Conservation (phyloP, 2,113 vertebrate species). For the Chamaea fasciata region DNA sequence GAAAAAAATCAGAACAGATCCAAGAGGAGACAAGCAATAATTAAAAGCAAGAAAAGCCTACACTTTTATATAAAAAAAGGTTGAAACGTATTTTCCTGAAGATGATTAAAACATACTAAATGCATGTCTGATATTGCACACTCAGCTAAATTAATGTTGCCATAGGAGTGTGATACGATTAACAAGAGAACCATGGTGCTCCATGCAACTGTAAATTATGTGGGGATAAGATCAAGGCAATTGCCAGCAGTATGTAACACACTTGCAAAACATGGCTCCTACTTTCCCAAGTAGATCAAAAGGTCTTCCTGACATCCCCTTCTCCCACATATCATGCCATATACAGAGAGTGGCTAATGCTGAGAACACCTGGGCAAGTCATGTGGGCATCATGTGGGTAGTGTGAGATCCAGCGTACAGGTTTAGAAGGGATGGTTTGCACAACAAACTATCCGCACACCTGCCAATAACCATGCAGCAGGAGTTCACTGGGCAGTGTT, state of each 20-base stretch:
- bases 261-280: neutral
- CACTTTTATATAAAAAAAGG: neutral
- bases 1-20: neutral
- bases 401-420: neutral
- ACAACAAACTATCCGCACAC: neutral
- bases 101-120: neutral
- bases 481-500: neutral
- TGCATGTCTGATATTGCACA: neutral
- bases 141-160: neutral
- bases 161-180: neutral
- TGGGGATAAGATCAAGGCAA: neutral
- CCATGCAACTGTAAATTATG: rapidly evolving
- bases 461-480: neutral
- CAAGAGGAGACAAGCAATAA: neutral
- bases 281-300: neutral
- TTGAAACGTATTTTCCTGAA: neutral
- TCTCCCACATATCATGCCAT: neutral
- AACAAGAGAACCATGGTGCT: neutral
- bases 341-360: neutral
- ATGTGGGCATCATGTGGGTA: neutral
- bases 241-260: neutral
- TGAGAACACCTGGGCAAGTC: neutral
- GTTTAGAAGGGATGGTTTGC: neutral
- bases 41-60: neutral
- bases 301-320: rapidly evolving